These are phyloP conservation scores for Zaprionus taronus DNA, from an alignment of 1,140 invertebrate species.

Conservation along the genomic window DNA sequence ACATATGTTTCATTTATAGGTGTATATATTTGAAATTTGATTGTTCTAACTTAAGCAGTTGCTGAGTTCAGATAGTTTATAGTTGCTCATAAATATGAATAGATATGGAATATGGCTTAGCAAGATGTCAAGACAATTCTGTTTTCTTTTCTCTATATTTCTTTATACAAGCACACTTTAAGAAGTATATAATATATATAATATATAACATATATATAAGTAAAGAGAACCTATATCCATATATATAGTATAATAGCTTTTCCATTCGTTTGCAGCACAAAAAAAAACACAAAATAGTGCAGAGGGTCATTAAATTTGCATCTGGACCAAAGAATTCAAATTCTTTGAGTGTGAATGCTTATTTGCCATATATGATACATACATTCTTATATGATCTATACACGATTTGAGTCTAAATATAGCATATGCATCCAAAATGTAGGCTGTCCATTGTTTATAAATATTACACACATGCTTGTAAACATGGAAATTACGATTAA, in stretches of 20 bases:
- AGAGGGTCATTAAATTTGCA: neutral
- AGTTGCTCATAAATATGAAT: neutral
- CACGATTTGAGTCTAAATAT: neutral
- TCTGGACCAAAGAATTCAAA: neutral
- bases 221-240: no score
- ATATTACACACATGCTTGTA: slow-evolving; percentile 39
- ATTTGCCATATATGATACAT: neutral
- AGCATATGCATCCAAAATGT: slow-evolving; percentile 21
- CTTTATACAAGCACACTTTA: no score
- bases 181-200: no score
- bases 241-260: no score
- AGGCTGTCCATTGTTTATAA: slow-evolving; percentile 39
- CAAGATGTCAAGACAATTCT: no score
- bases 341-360: neutral
- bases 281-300: neutral
- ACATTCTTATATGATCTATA: neutral
- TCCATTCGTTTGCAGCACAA: neutral
- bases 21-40: neutral
- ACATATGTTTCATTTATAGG: neutral
- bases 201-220: no score
- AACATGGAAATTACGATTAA: slow-evolving; percentile 35
- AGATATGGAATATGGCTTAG: neutral
- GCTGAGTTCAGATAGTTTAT: neutral
- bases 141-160: no score
- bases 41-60: neutral